Percentiles rank a stretch among this genome's conserved stretches.
Conservation (phyloP, 1,140 invertebrate species). For the Orius insidiosus region DNA sequence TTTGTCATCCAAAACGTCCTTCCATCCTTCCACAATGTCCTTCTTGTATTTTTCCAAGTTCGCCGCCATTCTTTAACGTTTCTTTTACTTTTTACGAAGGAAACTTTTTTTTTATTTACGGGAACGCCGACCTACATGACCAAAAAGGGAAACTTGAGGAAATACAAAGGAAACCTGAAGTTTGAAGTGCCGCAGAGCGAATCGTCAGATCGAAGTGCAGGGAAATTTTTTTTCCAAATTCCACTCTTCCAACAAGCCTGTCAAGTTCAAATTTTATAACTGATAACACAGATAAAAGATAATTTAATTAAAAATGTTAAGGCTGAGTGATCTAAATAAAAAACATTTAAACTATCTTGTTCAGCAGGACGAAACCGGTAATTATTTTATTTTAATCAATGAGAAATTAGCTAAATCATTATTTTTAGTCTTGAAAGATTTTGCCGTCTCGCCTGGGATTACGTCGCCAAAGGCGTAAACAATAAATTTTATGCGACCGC, state of each 20-base stretch:
- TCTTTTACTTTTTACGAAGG: not conserved
- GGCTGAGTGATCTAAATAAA: constrained; percentile 4
- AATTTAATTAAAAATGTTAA: not conserved
- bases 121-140: no score
- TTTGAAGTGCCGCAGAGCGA: no score
- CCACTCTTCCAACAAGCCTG: no score
- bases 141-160: no score
- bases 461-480: constrained; percentile 15
- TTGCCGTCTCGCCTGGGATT: constrained; percentile 15
- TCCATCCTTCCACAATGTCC: constrained; percentile 54
- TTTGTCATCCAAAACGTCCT: constrained; percentile 71
- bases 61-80: constrained; percentile 45
- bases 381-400: not conserved
- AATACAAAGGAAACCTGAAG: no score
- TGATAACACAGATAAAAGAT: no score
- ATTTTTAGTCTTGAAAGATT: constrained; percentile 17
- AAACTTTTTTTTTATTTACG: no score
- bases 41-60: constrained; percentile 63
- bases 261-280: no score
- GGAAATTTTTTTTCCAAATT: no score
- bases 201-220: no score
- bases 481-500: constrained; percentile 13
- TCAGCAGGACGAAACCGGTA: constrained; percentile 10
- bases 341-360: constrained; percentile 9
- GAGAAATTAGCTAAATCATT: not conserved